Evolutionary conservation across 2,888 invertebrate genomes (phyloP), one percentile per base, ranked within the genome.

Genomic region (Pseudococcus longispinus): DNA sequence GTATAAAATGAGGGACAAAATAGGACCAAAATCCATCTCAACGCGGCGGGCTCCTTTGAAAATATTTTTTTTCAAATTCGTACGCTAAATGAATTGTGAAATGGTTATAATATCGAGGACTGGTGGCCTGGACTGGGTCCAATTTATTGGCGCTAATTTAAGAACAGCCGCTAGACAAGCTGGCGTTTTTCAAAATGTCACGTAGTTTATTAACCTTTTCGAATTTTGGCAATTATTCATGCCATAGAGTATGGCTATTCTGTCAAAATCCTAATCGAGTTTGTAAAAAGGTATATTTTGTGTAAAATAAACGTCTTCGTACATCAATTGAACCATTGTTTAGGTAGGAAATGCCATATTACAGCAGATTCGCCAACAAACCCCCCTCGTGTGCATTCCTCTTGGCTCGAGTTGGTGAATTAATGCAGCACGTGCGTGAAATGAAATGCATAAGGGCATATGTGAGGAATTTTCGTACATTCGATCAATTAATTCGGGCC

Each of bases 211-310:
- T 80, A 80, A 80, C 77, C 77, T 80, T 80, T 80, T 42, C 20
- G 77, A 80, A 80, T 80, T 80, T 80, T 80, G 77, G 77, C 77
- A 80, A 80, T 80, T 80, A 80, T 80, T 80, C 77, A 80, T 60
- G 23, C 60, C 8, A n/a, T 55, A 55, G n/a, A 55, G 9, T 46
- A 13, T 8, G 55, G 9, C 0, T 77, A 37, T 80, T 80, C 77
- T 80, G 77, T 80, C 77, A 80, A 42, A 80, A 80, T 80, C 13
- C 20, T 20, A 42, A 80, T 80, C 77, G 77, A 37, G 77, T 74
- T 74, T 37, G 74, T 74, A 74, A 74, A 74, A 74, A 51, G 4
- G n/a, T 51, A n/a, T 60, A 60, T 60, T 60, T 60, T 60, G 23
- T 60, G 1, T 55, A 15, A 13, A 55, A 55, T 8, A 18, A 80